Conservation (phyloP, 2,888 invertebrate species). For the Spilosoma lubricipeda region DNA sequence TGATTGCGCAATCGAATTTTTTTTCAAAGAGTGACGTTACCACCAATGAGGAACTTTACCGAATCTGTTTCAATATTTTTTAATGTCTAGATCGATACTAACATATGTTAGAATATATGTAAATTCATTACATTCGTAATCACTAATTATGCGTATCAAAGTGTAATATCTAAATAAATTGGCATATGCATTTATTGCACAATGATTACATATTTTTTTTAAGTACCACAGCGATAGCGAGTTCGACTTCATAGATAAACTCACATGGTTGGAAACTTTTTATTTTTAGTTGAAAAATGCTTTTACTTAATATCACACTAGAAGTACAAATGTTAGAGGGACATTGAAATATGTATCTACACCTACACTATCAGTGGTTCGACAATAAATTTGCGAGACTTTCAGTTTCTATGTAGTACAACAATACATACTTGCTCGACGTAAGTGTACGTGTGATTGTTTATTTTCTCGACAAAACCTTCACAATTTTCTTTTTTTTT, state of each 20-base stretch:
- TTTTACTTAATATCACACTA: background rate
- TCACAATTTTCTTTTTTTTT: background rate
- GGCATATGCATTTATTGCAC: background rate
- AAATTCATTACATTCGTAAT: background rate
- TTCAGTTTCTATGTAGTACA: too few species aligned
- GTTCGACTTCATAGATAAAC: background rate
- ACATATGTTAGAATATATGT: background rate
- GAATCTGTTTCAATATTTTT: background rate
- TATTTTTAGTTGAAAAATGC: too few species aligned
- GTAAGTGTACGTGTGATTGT: too few species aligned
- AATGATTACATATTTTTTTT: background rate
- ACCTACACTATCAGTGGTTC: too few species aligned
- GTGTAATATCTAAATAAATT: background rate
- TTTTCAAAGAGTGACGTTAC: background rate
- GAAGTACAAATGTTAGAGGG: too few species aligned
- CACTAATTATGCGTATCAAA: background rate
- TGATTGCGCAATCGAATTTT: background rate
- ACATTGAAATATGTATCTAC: too few species aligned
- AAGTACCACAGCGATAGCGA: background rate
- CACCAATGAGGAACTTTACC: background rate
- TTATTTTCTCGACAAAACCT: background rate
- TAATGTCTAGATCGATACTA: background rate
- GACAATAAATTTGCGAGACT: too few species aligned
- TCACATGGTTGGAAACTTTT: background rate
- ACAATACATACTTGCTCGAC: too few species aligned